A percentile compares a stretch with the other conserved stretches of the same genome.
These are phyloP conservation scores for Psammodynastes pulverulentus DNA, from an alignment of 2,113 vertebrate genomes.

Conservation along the genomic window DNA sequence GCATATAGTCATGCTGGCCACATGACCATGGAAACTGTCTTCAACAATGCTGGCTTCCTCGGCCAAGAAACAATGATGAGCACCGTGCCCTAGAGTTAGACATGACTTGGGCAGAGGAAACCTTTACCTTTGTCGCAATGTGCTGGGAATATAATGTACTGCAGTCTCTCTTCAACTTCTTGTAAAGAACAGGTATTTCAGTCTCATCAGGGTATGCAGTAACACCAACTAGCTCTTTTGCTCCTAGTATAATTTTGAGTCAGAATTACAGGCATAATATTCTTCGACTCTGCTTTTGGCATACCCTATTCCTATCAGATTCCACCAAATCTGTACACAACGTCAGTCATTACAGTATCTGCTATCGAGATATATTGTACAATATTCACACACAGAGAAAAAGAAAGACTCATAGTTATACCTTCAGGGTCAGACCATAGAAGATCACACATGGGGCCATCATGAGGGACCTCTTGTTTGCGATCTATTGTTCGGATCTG, in stretches of 20 bases:
- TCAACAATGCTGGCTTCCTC: not conserved
- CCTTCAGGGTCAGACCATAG: slow-evolving; percentile 96
- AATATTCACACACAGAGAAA: not conserved
- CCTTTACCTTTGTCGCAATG: not conserved
- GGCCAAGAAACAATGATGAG: not conserved
- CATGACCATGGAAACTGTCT: not conserved
- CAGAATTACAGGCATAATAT: not conserved
- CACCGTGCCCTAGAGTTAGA: not conserved
- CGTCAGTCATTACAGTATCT: too few relatives aligned
- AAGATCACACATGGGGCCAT: slow-evolving; percentile 94
- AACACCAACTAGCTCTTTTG: not conserved
- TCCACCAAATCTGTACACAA: not conserved
- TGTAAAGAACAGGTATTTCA: not conserved
- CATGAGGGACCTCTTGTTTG: slow-evolving; percentile 94
- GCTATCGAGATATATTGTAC: not conserved
- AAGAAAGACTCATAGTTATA: slow-evolving; percentile 30
- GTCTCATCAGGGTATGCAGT: not conserved
- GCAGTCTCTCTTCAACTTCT: not conserved
- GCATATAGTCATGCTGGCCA: not conserved
- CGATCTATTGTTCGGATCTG: slow-evolving; percentile 95
- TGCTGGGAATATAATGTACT: not conserved
- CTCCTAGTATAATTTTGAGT: not conserved
- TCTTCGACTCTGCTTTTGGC: not conserved
- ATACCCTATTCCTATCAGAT: not conserved
- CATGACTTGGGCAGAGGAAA: not conserved